Evolutionary conservation across 2,113 vertebrate species (phyloP), one percentile per base, ranked within the genome.

Genomic region (Lagopus muta): DNA sequence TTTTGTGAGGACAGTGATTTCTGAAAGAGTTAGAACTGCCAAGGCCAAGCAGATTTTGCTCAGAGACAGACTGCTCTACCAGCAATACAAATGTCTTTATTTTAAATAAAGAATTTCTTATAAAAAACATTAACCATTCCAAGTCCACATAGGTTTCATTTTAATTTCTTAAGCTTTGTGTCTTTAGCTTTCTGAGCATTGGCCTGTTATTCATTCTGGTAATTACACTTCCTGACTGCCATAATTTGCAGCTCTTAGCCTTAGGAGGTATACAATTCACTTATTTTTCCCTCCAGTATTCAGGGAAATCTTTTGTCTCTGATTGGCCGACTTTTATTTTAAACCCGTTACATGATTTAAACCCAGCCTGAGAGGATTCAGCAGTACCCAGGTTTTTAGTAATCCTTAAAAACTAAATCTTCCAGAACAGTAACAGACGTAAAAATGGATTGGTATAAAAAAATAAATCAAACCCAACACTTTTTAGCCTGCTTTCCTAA

Each of bases 11-110:
- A 57, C 71, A 76, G 28, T 80, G 76, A 76, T 89, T 94, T 88
- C 67, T 3, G 3, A 86, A 94, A 88, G 78, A 88, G 78, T 85
- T 90, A 92, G 69, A 90, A 38, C 71, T 69, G 84, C 78, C 76
- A 80, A 86, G 79, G 14, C 42, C 38, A 15, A 86, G 67, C 69
- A 78, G 77, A 82, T 60, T 67, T 54, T n/a, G 77, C 60, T 78
- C 28, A 62, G 40, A 62, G 34, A 70, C 8, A 54, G 60, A 43
- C 18, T 16, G 57, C 32, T 64, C 54, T 83, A 34, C 0, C 15
- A 16, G 50, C 30, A 83, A 34, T 24, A 77, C 54, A 86, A 79
- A 64, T 10, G 13, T n/a, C n/a, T 82, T 81, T 32, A 11, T 38
- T 57, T 2, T 34, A 36, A 47, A 80, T 42, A 40, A 72, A 69